A percentile compares a stretch with the other conserved stretches of the same genome.
Conservation (phyloP, 2,113 vertebrate genomes). For the human region GRCh38 chr9:38141001-38141500, state of each 20-base stretch:
- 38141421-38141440: constrained; percentile 3
- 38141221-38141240: background rate
- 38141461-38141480: background rate
- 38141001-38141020: background rate
- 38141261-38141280: background rate
- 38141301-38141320: background rate
- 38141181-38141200: background rate
- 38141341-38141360: background rate
- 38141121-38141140: background rate
- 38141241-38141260: background rate
- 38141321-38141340: background rate
- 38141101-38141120: background rate
- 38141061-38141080: background rate
- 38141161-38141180: background rate
- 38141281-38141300: background rate
- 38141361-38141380: background rate
- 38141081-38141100: background rate
- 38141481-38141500: constrained; percentile 44
- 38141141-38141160: background rate
- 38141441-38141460: background rate
- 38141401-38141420: constrained; percentile 1
- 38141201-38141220: background rate
- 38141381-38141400: background rate
- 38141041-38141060: background rate
- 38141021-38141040: background rate